phyloP scores from a whole-genome alignment of 1,140 invertebrate species.

The Pogonomyrmex barbatus region DNA sequence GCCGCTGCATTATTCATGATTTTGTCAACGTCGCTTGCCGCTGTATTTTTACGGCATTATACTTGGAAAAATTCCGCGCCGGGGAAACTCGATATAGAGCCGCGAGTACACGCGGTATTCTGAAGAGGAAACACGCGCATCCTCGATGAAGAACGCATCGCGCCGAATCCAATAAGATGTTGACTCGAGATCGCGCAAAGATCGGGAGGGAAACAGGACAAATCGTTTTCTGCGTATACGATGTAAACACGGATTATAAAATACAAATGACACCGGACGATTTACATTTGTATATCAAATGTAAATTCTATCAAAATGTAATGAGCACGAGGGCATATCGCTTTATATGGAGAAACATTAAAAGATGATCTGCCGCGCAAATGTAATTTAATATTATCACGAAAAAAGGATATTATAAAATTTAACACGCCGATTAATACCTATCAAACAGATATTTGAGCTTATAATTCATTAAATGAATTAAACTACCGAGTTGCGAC shows the following conservation, averaged over 20 bases:
- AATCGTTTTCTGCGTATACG: not conserved
- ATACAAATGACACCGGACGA: not conserved
- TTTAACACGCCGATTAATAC: slow-evolving; percentile 10
- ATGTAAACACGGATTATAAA: not conserved
- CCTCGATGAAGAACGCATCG: not conserved
- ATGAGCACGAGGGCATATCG: not conserved
- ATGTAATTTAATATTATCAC: not conserved
- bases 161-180: slow-evolving; percentile 10
- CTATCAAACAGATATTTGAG: slow-evolving; percentile 43
- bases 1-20: slow-evolving; percentile 78
- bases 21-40: slow-evolving; percentile 74
- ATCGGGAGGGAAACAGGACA: not conserved
- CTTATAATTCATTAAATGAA: slow-evolving; percentile 24
- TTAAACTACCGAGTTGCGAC: slow-evolving; percentile 21
- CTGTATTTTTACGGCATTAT: slow-evolving; percentile 80
- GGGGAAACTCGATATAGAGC: slow-evolving; percentile 58
- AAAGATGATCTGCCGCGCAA: not conserved
- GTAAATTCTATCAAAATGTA: too few species aligned
- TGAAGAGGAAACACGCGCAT: not conserved
- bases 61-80: slow-evolving; percentile 70
- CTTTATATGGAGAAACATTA: not conserved
- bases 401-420: slow-evolving; percentile 1
- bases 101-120: slow-evolving; percentile 41
- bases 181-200: not conserved
- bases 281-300: not conserved